phyloP scores from a whole-genome alignment of 2,113 vertebrate species.

The Lynx canadensis region DNA sequence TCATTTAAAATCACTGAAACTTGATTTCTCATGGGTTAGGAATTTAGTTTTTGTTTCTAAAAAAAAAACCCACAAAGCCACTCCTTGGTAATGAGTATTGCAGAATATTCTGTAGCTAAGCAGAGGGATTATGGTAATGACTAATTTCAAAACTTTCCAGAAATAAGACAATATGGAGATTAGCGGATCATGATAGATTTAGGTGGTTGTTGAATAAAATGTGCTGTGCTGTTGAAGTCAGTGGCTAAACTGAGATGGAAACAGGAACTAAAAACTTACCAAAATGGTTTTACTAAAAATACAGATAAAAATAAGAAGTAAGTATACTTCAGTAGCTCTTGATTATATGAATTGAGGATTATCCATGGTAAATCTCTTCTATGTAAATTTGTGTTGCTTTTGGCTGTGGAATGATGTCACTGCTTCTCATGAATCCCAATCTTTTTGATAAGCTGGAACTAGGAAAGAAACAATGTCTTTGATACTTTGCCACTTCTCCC shows the following conservation, averaged over 20 bases:
- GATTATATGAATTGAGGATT: not conserved
- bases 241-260: not conserved
- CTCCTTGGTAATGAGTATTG: slow-evolving; percentile 38
- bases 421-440: not conserved
- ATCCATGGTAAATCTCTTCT: not conserved
- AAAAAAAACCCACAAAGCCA: slow-evolving; percentile 3
- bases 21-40: slow-evolving; percentile 63
- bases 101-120: slow-evolving; percentile 29
- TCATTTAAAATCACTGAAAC: slow-evolving; percentile 38
- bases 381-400: not conserved
- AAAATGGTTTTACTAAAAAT: not conserved
- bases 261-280: not conserved
- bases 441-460: not conserved
- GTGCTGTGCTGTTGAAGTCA: not conserved
- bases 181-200: not conserved
- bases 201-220: not conserved
- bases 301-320: not conserved
- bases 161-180: slow-evolving; percentile 6
- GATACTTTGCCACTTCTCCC: not conserved
- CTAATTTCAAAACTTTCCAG: slow-evolving; percentile 45
- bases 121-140: slow-evolving; percentile 55
- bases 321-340: not conserved
- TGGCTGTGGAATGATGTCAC: not conserved
- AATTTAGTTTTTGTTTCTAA: slow-evolving; percentile 54
- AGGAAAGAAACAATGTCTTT: not conserved